Conservation (phyloP, 2,888 invertebrate genomes). For the Sympetrum striolatum region DNA sequence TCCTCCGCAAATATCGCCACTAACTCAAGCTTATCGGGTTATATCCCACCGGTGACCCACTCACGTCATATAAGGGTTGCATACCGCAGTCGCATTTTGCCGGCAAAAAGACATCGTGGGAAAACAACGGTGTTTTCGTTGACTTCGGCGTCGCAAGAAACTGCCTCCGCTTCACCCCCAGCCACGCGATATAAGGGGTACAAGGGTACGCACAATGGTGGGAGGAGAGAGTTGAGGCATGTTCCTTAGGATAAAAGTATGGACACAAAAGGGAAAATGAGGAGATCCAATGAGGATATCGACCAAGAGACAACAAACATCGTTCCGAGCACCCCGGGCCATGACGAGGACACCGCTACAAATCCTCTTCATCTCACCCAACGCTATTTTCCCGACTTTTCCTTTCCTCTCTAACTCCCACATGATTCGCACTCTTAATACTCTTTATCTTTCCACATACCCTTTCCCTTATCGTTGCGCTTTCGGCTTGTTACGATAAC, state of each 20-base stretch:
- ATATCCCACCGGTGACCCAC: no score
- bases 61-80: no score
- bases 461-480: neutral
- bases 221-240: neutral
- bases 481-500: no score
- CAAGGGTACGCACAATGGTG: neutral
- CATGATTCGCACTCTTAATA: neutral
- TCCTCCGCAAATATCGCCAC: no score
- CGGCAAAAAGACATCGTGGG: neutral
- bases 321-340: neutral
- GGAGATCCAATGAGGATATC: neutral
- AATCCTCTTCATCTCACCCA: neutral
- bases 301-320: neutral
- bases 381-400: neutral
- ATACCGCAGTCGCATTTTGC: no score
- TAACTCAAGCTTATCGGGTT: no score
- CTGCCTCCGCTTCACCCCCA: neutral
- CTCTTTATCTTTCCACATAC: neutral
- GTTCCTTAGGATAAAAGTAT: neutral
- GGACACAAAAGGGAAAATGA: neutral
- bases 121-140: neutral
- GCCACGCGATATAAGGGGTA: neutral
- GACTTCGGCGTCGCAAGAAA: neutral
- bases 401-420: neutral
- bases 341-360: neutral